Conservation (phyloP, 1,140 invertebrate genomes). For the Brachionus rubens region DNA sequence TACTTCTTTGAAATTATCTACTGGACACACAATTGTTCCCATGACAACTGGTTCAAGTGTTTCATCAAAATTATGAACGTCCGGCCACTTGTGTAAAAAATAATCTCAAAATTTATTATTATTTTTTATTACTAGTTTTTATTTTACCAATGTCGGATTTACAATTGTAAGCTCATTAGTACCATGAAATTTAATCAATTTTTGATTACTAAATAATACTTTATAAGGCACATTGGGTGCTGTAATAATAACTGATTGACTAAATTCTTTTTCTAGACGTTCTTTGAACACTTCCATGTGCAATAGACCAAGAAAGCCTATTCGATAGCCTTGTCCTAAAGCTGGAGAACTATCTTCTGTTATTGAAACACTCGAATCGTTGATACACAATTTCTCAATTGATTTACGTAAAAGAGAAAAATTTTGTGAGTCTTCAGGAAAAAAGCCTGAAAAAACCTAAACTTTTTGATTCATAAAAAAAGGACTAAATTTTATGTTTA, state of each 20-base stretch:
- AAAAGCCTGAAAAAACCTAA: constrained; percentile 82
- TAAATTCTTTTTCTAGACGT: constrained; percentile 86
- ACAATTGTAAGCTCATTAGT: constrained; percentile 71
- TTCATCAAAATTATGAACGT: constrained; percentile 68
- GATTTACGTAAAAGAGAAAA: constrained; percentile 68
- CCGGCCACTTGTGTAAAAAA: constrained; percentile 66
- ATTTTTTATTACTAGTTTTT: constrained; percentile 48
- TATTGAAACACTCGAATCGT: constrained; percentile 84
- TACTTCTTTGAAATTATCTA: constrained; percentile 60
- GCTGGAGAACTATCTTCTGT: constrained; percentile 63
- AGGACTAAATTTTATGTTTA: background rate
- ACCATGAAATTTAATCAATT: constrained; percentile 67
- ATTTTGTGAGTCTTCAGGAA: constrained; percentile 83
- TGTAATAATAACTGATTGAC: constrained; percentile 81
- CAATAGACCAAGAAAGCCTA: constrained; percentile 70
- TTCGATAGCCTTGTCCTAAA: constrained; percentile 84
- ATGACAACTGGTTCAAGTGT: constrained; percentile 81
- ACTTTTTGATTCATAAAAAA: background rate
- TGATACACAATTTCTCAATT: constrained; percentile 84
- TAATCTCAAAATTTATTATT: background rate
- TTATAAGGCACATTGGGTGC: constrained; percentile 91
- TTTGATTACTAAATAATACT: constrained; percentile 53
- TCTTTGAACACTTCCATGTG: constrained; percentile 95
- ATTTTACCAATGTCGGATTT: constrained; percentile 70
- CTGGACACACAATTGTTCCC: constrained; percentile 83